Conservation (phyloP, 2,113 vertebrate species). For the Calyptommatus sinebrachiatus region DNA sequence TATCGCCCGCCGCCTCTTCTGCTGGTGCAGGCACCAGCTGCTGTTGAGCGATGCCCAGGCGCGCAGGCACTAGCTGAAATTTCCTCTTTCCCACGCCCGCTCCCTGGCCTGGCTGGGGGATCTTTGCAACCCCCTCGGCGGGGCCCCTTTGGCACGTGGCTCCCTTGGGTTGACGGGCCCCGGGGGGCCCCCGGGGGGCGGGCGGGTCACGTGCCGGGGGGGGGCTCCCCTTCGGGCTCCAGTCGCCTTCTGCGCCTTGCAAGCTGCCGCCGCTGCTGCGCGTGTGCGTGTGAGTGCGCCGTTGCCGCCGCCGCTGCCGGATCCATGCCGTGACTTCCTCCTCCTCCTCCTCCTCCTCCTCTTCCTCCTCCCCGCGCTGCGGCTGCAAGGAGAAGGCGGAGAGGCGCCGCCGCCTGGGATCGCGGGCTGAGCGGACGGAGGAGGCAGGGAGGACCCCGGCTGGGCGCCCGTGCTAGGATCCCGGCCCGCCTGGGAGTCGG, state of each 20-base stretch:
- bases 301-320: constrained; percentile 55
- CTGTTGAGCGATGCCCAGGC: too few relatives aligned
- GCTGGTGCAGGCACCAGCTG: too few relatives aligned
- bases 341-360: constrained; percentile 53
- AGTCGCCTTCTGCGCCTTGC: constrained; percentile 39
- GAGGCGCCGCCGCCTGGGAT: constrained; percentile 54
- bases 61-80: too few relatives aligned
- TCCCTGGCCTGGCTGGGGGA: background rate
- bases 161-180: background rate
- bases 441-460: background rate
- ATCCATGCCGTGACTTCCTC: constrained; percentile 88
- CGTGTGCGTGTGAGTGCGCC: background rate
- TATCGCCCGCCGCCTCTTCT: too few relatives aligned
- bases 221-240: constrained; percentile 53
- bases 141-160: background rate
- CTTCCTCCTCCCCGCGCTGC: background rate
- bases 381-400: constrained; percentile 52
- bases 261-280: constrained; percentile 47
- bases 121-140: background rate
- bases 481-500: too few relatives aligned
- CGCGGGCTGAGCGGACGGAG: constrained; percentile 57
- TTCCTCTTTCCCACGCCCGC: too few relatives aligned
- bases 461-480: constrained; percentile 7
- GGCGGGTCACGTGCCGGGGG: too few relatives aligned
- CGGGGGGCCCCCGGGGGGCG: too few relatives aligned